These are phyloP conservation scores for Egretta garzetta DNA, from an alignment of 2,113 vertebrate genomes.

Conservation along the genomic window DNA sequence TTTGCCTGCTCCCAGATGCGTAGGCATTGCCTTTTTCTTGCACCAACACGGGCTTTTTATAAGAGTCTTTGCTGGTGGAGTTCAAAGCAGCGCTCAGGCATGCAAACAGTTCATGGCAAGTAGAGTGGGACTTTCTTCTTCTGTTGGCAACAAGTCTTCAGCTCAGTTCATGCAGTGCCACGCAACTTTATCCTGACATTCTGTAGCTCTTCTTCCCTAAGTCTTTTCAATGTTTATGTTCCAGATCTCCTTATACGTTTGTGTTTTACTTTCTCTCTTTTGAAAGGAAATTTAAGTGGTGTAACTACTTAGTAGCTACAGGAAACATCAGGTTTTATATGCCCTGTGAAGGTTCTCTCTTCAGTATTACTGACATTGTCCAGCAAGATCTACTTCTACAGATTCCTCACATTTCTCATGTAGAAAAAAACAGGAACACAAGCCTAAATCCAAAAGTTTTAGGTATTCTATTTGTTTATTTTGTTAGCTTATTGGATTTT, in stretches of 20 bases:
- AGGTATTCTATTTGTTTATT: background rate
- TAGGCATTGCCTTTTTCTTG: background rate
- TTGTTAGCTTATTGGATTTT: background rate
- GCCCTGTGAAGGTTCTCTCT: background rate
- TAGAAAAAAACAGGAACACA: background rate
- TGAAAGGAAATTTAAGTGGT: background rate
- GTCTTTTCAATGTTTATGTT: background rate
- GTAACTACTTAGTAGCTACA: background rate
- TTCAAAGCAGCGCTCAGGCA: background rate
- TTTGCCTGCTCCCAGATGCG: background rate
- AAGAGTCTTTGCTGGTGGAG: background rate
- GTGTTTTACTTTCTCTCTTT: background rate
- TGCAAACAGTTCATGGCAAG: background rate
- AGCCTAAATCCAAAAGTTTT: background rate
- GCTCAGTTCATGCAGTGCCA: background rate
- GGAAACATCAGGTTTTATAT: background rate
- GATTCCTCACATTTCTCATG: background rate
- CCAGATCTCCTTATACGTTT: background rate
- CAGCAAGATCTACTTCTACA: background rate
- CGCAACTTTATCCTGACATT: background rate
- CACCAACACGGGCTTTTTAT: background rate
- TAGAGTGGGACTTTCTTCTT: background rate
- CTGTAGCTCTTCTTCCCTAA: background rate
- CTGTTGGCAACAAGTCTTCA: background rate
- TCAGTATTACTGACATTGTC: background rate